Evolutionary conservation across 2,888 invertebrate species (phyloP).

Genomic region (Xestia c-nigrum): DNA sequence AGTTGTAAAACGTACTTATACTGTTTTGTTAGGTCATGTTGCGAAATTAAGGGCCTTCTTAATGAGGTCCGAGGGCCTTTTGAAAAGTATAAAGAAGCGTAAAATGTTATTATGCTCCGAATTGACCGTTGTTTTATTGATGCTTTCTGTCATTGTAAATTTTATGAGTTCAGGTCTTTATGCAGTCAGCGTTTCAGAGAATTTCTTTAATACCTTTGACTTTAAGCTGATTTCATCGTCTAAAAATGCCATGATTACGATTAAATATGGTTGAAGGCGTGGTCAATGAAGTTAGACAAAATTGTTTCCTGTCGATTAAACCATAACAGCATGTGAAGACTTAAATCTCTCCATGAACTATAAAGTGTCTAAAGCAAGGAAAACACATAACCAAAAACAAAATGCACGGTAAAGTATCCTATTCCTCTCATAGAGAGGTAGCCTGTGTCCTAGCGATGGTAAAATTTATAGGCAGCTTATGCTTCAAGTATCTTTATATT

Average conservation of each 20-base stretch:
- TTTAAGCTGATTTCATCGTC: background rate
- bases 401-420: background rate
- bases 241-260: background rate
- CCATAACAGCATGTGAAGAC: background rate
- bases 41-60: conserved; percentile 46
- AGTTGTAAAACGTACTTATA: conserved; percentile 36
- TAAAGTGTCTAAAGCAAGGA: too few species aligned
- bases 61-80: conserved; percentile 33
- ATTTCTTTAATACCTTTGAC: background rate
- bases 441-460: too few species aligned
- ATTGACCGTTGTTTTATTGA: conserved; percentile 29
- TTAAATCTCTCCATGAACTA: too few species aligned
- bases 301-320: background rate
- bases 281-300: background rate
- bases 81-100: conserved; percentile 12
- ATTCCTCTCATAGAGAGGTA: too few species aligned
- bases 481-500: too few species aligned
- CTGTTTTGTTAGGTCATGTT: conserved; percentile 33
- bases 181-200: background rate
- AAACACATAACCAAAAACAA: background rate
- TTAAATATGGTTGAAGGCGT: background rate
- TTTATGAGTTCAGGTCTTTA: background rate
- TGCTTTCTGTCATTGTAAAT: conserved; percentile 9
- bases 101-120: conserved; percentile 10
- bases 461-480: too few species aligned